A percentile compares a stretch with the other conserved stretches of the same genome.
Evolutionary conservation across 2,797 vertebrate genomes (phyloP).

Genomic region (Phrynocephalus guinanensis): DNA sequence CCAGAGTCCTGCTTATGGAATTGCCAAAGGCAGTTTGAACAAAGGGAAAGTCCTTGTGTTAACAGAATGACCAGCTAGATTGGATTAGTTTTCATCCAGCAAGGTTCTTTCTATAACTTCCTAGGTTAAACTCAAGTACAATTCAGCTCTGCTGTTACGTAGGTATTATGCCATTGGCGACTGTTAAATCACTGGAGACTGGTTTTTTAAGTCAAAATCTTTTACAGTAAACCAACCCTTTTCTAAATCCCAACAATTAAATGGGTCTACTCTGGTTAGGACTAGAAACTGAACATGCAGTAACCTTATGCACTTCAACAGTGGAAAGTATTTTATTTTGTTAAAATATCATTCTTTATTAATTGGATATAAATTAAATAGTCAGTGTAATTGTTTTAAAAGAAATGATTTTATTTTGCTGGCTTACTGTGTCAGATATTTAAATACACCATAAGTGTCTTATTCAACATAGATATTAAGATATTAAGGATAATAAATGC

Average conservation of each 20-base stretch:
- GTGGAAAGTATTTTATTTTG: no score
- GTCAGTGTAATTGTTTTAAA: background rate
- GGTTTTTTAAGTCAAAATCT: background rate
- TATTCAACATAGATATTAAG: background rate
- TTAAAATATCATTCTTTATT: no score
- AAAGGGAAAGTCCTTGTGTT: background rate
- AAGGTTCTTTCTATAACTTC: background rate
- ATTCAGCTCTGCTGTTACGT: background rate
- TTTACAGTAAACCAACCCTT: no score
- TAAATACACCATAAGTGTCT: background rate
- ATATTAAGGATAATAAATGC: background rate
- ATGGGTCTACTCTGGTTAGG: background rate
- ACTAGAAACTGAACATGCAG: no score
- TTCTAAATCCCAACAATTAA: no score
- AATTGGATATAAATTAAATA: background rate
- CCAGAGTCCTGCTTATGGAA: background rate
- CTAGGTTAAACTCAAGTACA: background rate
- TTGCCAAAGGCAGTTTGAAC: background rate
- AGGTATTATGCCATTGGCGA: background rate
- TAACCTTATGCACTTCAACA: no score
- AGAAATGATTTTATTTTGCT: background rate
- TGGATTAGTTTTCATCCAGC: background rate
- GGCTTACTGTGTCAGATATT: background rate
- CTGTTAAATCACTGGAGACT: no score
- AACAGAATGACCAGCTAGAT: background rate